Conservation (phyloP, 2,797 vertebrate species). For the Crossoptilon crossoptilon region DNA sequence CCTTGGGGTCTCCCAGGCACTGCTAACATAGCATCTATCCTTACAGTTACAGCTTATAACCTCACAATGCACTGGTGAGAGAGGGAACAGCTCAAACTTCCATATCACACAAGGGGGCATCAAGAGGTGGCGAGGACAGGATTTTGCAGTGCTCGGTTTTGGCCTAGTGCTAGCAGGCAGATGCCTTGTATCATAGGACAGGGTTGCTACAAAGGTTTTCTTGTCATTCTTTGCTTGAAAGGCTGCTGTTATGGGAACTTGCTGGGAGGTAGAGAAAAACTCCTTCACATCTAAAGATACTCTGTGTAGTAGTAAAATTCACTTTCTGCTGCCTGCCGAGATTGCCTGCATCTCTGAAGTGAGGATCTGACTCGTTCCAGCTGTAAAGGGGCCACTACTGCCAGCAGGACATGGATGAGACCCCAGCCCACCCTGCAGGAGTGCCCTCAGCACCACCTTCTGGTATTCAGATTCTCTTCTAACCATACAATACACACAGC, state of each 20-base stretch:
- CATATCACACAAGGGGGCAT: neutral
- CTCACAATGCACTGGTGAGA: neutral
- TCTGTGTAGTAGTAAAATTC: neutral
- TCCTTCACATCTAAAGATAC: neutral
- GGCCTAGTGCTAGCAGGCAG: neutral
- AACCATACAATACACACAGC: neutral
- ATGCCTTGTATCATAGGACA: accelerated
- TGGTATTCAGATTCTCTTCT: neutral
- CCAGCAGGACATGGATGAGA: neutral
- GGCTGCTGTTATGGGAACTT: neutral
- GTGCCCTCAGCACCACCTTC: neutral
- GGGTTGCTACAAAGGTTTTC: neutral
- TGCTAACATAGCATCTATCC: neutral
- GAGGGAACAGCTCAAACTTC: neutral
- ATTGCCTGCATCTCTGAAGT: neutral
- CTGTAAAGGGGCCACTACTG: accelerated
- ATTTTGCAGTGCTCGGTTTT: neutral
- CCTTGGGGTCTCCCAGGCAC: neutral
- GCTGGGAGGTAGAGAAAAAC: neutral
- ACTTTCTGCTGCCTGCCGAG: neutral
- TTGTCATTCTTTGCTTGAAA: neutral
- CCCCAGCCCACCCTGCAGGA: accelerated
- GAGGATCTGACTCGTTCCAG: neutral
- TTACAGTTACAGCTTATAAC: neutral
- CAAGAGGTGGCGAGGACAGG: neutral